A percentile compares a stretch with the other conserved stretches of the same genome.
Conservation (phyloP, 2,113 vertebrate genomes). For the Hippocampus mohnikei region DNA sequence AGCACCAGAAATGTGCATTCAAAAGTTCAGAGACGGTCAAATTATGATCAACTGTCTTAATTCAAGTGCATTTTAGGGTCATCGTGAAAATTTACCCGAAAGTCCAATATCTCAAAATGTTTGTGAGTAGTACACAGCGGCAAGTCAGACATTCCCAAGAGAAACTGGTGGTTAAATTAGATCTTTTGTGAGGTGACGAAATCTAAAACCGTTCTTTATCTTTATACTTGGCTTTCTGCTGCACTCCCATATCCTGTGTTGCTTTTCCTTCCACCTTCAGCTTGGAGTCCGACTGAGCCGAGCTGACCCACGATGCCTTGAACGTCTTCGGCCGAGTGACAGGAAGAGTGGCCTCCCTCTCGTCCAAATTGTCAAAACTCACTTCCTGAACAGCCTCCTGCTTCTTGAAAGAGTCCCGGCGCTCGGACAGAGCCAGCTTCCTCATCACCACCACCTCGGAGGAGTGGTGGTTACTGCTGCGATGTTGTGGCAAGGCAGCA, state of each 20-base stretch:
- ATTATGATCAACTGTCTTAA: background rate
- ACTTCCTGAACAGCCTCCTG: constrained; percentile 92
- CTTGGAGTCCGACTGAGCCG: constrained; percentile 18
- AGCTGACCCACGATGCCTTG: constrained; percentile 64
- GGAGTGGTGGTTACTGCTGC: constrained; percentile 54
- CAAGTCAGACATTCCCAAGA: background rate
- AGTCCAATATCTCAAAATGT: background rate
- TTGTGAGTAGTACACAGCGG: background rate
- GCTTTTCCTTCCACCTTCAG: constrained; percentile 33
- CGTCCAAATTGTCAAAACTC: constrained; percentile 76
- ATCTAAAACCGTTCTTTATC: constrained; percentile 59
- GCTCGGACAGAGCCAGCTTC: constrained; percentile 84
- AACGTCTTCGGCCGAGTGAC: constrained; percentile 33
- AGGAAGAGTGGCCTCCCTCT: constrained; percentile 24
- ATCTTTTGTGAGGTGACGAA: background rate
- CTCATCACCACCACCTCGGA: constrained; percentile 84
- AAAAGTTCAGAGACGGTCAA: background rate
- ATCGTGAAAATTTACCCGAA: background rate
- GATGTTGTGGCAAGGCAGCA: constrained; percentile 42
- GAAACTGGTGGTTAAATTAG: constrained; percentile 11
- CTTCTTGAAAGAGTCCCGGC: constrained; percentile 92
- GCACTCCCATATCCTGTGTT: constrained; percentile 25
- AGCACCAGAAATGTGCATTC: background rate
- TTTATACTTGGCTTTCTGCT: constrained; percentile 72
- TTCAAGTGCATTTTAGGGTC: background rate